phyloP scores from a whole-genome alignment of 2,888 invertebrate genomes.

The Drosophila eohydei region DNA sequence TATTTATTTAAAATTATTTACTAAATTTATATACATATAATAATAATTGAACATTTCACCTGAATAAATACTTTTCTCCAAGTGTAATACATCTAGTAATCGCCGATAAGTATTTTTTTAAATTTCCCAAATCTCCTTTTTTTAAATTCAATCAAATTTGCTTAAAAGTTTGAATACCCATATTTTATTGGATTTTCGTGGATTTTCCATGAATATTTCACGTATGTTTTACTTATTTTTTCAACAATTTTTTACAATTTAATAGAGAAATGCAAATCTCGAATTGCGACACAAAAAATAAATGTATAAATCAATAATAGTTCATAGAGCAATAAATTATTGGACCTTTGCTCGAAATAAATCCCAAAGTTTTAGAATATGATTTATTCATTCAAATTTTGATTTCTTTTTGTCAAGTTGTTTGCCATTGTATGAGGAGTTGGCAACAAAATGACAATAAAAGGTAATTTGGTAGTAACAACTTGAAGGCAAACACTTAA shows the following conservation, averaged over 20 bases:
- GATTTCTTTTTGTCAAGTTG: conserved; percentile 24
- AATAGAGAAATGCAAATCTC: conserved; percentile 6
- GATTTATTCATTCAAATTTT: conserved; percentile 26
- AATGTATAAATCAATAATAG: conserved; percentile 8
- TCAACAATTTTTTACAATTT: background rate
- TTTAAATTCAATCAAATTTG: background rate
- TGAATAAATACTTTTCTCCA: background rate
- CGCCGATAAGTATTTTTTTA: background rate
- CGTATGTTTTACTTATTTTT: conserved; percentile 3
- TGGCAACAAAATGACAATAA: conserved; percentile 65
- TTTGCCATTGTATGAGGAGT: conserved; percentile 56
- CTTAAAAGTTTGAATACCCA: background rate
- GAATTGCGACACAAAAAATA: conserved; percentile 19
- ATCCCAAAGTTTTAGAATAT: conserved; percentile 20
- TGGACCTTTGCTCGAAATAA: conserved; percentile 15
- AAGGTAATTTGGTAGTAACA: conserved; percentile 77
- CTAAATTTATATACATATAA: background rate
- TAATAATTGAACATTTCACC: background rate
- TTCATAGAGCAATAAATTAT: conserved; percentile 25
- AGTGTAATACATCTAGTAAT: too few species aligned
- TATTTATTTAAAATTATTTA: background rate
- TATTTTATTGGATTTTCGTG: conserved; percentile 15
- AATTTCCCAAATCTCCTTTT: background rate
- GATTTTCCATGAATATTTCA: conserved; percentile 5
- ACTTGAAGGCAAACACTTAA: conserved; percentile 76